These are phyloP conservation scores for Ginglymostoma cirratum DNA, from an alignment of 2,113 vertebrate species.

Conservation along the genomic window DNA sequence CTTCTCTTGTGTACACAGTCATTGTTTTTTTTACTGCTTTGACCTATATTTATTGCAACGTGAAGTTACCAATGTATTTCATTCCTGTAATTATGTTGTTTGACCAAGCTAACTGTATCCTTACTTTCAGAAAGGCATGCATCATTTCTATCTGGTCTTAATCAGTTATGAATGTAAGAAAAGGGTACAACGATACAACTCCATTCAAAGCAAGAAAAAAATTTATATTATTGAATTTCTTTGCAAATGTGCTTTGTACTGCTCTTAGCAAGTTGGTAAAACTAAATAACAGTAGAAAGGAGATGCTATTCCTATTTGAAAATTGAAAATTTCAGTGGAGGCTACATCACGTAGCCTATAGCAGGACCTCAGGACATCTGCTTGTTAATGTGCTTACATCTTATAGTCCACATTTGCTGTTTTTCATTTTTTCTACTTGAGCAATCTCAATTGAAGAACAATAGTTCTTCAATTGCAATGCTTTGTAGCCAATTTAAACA, in stretches of 20 bases:
- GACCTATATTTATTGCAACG: constrained; percentile 21
- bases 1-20: background rate
- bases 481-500: background rate
- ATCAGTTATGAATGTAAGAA: background rate
- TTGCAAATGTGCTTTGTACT: background rate
- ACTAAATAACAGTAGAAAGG: background rate
- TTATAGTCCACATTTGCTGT: background rate
- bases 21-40: constrained; percentile 16
- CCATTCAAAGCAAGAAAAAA: background rate
- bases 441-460: background rate
- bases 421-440: background rate
- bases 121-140: background rate
- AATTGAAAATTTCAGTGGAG: background rate
- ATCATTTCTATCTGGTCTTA: background rate
- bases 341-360: background rate
- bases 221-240: background rate
- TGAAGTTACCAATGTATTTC: background rate
- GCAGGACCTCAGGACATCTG: background rate
- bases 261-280: background rate
- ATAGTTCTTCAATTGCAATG: background rate
- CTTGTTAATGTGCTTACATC: background rate
- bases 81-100: background rate
- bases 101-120: background rate
- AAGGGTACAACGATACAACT: background rate
- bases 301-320: background rate